Evolutionary conservation across 2,888 invertebrate species (phyloP).

Genomic region (Pilophorus perplexus): DNA sequence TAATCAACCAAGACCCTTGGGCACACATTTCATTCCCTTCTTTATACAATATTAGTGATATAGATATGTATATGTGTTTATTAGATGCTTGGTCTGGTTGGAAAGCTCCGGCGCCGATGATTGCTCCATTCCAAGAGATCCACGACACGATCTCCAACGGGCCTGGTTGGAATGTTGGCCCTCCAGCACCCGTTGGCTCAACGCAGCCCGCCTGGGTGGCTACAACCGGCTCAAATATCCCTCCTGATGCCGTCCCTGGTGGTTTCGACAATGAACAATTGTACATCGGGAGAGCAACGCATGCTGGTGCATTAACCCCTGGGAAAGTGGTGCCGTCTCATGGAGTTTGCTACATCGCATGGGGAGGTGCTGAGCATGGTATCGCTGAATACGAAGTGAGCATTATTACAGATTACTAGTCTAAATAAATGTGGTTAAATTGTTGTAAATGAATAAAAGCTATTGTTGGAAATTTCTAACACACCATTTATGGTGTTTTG

Average conservation of each 20-base stretch:
- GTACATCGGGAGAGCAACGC: conserved; percentile 67
- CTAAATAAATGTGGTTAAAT: no score
- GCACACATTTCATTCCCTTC: no score
- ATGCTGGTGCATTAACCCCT: conserved; percentile 72
- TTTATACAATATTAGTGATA: no score
- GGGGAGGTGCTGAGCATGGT: conserved; percentile 71
- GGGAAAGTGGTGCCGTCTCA: conserved; percentile 74
- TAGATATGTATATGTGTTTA: no score
- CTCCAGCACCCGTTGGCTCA: conserved; percentile 50
- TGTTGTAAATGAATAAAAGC: no score
- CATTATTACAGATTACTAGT: neutral
- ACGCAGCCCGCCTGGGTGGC: conserved; percentile 60
- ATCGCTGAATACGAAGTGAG: conserved; percentile 68
- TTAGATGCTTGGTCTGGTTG: conserved; percentile 44
- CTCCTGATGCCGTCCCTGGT: conserved; percentile 71
- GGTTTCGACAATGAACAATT: conserved; percentile 64
- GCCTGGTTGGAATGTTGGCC: conserved; percentile 41
- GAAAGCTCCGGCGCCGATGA: conserved; percentile 8
- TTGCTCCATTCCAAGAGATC: conserved; percentile 15
- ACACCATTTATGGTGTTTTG: no score
- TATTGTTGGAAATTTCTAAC: no score
- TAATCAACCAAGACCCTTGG: no score
- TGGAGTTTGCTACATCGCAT: conserved; percentile 68
- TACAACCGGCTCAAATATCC: conserved; percentile 65
- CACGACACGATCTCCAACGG: conserved; percentile 8